Percentiles rank a stretch among this genome's conserved stretches.
Evolutionary conservation across 2,113 vertebrate genomes (phyloP).

Genomic region (Butastur rufipennis): DNA sequence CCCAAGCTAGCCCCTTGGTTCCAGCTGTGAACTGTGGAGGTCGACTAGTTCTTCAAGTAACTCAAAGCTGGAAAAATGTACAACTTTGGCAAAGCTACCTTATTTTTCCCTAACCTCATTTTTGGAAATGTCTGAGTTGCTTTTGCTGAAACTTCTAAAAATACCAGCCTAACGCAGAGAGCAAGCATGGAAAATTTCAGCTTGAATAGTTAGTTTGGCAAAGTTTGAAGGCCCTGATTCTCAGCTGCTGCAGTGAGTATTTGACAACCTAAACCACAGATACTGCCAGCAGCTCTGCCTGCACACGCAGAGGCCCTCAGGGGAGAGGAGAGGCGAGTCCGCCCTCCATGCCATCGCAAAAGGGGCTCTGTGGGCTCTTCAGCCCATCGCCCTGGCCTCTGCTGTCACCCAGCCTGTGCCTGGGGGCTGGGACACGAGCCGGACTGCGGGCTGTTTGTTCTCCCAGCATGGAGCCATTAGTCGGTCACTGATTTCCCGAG

Average conservation of each 20-base stretch:
- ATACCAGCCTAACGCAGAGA: neutral
- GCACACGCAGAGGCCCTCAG: fast-evolving
- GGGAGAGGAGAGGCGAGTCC: neutral
- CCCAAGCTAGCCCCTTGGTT: fast-evolving
- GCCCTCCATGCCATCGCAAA: fast-evolving
- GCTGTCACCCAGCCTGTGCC: neutral
- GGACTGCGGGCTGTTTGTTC: neutral
- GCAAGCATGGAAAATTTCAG: slow-evolving; percentile 3
- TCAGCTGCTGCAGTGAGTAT: fast-evolving
- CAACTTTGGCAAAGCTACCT: neutral
- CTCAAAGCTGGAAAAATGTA: neutral
- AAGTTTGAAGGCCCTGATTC: neutral
- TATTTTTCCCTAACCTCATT: slow-evolving; percentile 13
- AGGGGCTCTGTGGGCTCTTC: neutral
- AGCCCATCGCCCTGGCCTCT: neutral
- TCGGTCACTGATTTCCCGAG: fast-evolving
- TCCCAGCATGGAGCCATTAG: neutral
- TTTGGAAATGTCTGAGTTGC: slow-evolving; percentile 8
- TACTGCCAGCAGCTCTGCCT: fast-evolving
- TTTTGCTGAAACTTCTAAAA: slow-evolving; percentile 50
- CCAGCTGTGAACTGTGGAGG: neutral
- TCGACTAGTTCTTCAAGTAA: neutral
- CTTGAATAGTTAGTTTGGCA: neutral
- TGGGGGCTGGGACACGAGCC: fast-evolving
- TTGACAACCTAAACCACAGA: neutral